A percentile compares a stretch with the other conserved stretches of the same genome.
Conservation (phyloP, 64 coral and sea anemone species). For the Montipora sp. region DNA sequence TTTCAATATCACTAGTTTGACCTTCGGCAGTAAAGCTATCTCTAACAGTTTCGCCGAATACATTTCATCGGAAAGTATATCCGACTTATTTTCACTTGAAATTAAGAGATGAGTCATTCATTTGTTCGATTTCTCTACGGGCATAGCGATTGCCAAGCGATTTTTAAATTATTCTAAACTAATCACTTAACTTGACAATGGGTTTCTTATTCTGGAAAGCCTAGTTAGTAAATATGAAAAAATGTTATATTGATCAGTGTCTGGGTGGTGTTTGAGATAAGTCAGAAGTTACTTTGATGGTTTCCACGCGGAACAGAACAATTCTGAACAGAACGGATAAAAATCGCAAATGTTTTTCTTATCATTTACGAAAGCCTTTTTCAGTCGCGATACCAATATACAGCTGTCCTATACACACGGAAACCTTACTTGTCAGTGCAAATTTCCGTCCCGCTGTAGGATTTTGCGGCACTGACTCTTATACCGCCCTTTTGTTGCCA, state of each 20-base stretch:
- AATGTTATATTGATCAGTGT: too few relatives aligned
- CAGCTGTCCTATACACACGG: background rate
- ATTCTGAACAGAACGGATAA: background rate
- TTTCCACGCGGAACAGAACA: slow-evolving; percentile 2
- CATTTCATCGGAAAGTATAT: background rate
- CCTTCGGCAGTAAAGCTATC: background rate
- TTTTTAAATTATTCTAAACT: too few relatives aligned
- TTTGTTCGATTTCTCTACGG: background rate
- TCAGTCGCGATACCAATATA: background rate
- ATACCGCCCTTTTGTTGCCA: background rate
- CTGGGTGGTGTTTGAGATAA: background rate
- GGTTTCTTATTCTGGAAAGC: too few relatives aligned
- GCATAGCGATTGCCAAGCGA: background rate
- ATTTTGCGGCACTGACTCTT: background rate
- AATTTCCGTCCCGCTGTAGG: background rate
- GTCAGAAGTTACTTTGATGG: background rate
- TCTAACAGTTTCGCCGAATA: background rate
- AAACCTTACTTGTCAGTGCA: background rate
- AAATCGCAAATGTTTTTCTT: slow-evolving; percentile 15
- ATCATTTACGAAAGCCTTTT: slow-evolving; percentile 39
- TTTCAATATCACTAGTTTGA: background rate
- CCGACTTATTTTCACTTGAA: background rate
- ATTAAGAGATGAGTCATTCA: background rate
- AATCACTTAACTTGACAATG: too few relatives aligned
- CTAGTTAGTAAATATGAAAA: too few relatives aligned